Base-by-base conservation (phyloP, 2,113 vertebrate species). In the Scortum barcoo region DNA sequence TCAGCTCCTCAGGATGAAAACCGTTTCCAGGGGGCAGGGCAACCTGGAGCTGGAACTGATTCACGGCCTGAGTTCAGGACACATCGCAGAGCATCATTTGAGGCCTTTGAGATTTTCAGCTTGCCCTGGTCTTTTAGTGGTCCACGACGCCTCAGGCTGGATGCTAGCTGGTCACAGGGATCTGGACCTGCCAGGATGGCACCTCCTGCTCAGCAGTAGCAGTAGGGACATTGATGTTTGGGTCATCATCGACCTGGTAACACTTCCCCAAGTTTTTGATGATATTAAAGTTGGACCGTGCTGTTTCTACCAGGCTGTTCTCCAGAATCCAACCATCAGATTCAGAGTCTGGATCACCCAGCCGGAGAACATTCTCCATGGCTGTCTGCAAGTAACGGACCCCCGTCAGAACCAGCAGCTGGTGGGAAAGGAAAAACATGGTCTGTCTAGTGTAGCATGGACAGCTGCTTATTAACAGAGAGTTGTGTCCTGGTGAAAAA, bases 381-480 rank as follows among this genome's bases (percentile, higher is more conserved):
- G 97, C 94, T 0, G 97, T 98, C 93, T 98, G 97, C 54, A 98
- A 95, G 88, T 97, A 98, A 3, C 97, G 95, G 11, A 97, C 96
- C 6, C 97, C 97, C 3, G 93, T 96, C 57, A 98, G 94, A 28
- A 98, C 96, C 63, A 95, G 95, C 65, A 97, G 90, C 97, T 92
- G 77, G 14, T 14, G 19, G 36, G 14, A 65, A 24, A 48, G 77
- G 28, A 38, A 44, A 17, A 19, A 48, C 22, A 62, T 1, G n/a
- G 22, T 14, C 19, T 36, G 8, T 28, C 58, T 46, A n/a, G 11
- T n/a, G 7, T n/a, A 19, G 14, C 9, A 5, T 36, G 16, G 4
- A 36, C 16, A 28, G 54, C 54, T 57, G 12, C 12, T 7, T 6
- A 4, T 56, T 4, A 28, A 11, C 30, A 38, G 5, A 26, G 6